phyloP scores from a whole-genome alignment of 2,797 vertebrate genomes.

The Lemur catta region DNA sequence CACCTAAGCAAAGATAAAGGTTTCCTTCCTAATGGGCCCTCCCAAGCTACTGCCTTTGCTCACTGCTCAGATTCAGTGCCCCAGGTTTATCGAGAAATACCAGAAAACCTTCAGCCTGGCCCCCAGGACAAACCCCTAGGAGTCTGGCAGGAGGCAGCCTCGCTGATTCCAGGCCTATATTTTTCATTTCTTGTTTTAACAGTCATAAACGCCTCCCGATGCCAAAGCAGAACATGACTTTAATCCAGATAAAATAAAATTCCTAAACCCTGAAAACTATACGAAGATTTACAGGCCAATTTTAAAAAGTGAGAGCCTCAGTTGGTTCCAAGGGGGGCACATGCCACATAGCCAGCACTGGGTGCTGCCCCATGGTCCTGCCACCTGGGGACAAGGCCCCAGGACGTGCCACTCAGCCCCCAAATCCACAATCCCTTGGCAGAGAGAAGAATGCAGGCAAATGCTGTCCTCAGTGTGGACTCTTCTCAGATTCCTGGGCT shows the following conservation, averaged over 20 bases:
- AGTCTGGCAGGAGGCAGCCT: conserved; percentile 71
- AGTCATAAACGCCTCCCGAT: conserved; percentile 82
- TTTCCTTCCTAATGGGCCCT: not conserved
- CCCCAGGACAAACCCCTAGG: conserved; percentile 59
- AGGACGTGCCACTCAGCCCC: not conserved
- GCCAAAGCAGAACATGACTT: conserved; percentile 81
- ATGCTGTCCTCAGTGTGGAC: not conserved
- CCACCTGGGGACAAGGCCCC: conserved; percentile 9
- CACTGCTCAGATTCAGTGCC: not conserved
- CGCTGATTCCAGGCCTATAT: conserved; percentile 78
- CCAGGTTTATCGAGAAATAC: conserved; percentile 16
- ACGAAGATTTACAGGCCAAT: conserved; percentile 78
- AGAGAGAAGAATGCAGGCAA: not conserved
- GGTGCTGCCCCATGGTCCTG: conserved; percentile 56
- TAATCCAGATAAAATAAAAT: conserved; percentile 85
- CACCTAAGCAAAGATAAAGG: not conserved
- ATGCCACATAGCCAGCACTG: conserved; percentile 55
- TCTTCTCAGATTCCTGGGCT: conserved; percentile 19
- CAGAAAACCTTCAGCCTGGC: conserved; percentile 38
- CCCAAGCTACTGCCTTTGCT: not conserved
- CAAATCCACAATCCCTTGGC: not conserved
- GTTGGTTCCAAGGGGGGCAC: conserved; percentile 68
- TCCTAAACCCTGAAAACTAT: conserved; percentile 79
- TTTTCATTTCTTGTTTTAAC: conserved; percentile 82
- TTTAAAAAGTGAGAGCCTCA: conserved; percentile 68